A percentile compares a stretch with the other conserved stretches of the same genome.
Evolutionary conservation across 2,888 invertebrate genomes (phyloP).

Genomic region (Hydropsyche betteni): DNA sequence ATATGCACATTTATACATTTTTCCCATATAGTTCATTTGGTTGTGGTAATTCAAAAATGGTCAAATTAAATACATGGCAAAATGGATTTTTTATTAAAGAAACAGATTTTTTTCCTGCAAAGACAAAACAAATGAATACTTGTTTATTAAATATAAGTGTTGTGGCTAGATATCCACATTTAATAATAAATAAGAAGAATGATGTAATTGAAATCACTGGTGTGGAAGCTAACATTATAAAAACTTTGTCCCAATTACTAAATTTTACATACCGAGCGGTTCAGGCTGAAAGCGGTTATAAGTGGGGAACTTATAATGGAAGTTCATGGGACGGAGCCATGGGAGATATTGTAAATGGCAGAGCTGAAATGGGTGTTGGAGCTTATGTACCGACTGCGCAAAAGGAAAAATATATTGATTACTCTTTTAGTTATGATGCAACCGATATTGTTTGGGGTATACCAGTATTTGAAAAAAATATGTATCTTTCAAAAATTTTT

Average conservation of each 20-base stretch:
- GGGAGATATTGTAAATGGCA: constrained; percentile 43
- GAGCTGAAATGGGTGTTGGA: constrained; percentile 48
- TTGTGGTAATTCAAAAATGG: constrained; percentile 38
- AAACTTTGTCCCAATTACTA: constrained; percentile 35
- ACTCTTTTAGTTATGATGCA: constrained; percentile 45
- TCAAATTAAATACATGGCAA: constrained; percentile 45
- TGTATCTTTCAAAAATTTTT: constrained; percentile 37
- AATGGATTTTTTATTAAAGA: constrained; percentile 40
- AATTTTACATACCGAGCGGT: constrained; percentile 42
- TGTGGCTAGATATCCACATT: constrained; percentile 41
- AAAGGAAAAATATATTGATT: constrained; percentile 38
- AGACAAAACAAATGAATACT: constrained; percentile 36
- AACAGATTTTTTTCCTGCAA: constrained; percentile 40
- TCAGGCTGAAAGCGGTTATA: constrained; percentile 36
- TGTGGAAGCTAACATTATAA: constrained; percentile 44
- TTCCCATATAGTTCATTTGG: constrained; percentile 39
- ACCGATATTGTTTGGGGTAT: constrained; percentile 48
- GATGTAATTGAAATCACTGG: constrained; percentile 20
- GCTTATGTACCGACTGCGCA: constrained; percentile 34
- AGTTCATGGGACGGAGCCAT: constrained; percentile 45
- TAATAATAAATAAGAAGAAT: neutral
- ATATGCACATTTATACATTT: constrained; percentile 40
- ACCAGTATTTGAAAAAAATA: constrained; percentile 39
- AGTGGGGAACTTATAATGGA: constrained; percentile 45
- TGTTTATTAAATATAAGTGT: constrained; percentile 41